phyloP scores from a whole-genome alignment of 2,797 vertebrate species.

The Takifugu ocellatus region DNA sequence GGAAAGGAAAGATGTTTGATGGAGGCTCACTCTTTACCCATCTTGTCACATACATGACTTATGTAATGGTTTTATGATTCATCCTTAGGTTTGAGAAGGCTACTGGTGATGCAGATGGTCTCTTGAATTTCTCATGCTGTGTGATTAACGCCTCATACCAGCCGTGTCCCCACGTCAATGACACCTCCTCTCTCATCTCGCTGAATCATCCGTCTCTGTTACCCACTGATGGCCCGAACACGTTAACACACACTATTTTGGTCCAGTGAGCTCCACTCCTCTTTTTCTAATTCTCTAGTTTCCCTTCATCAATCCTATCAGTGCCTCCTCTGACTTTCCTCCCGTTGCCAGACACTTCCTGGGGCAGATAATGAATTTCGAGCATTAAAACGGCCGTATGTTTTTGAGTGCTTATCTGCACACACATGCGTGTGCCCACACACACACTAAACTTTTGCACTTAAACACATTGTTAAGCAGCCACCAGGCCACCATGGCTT shows the following conservation, averaged over 20 bases:
- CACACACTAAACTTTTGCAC: slow-evolving; percentile 66
- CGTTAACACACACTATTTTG: slow-evolving; percentile 67
- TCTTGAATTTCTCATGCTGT: slow-evolving; percentile 61
- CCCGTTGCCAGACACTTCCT: slow-evolving; percentile 40
- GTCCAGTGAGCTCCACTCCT: slow-evolving; percentile 43
- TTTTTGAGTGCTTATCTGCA: slow-evolving; percentile 32
- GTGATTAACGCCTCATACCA: slow-evolving; percentile 68
- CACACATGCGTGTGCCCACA: slow-evolving; percentile 36
- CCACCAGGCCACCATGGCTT: slow-evolving; percentile 72
- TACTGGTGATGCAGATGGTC: slow-evolving; percentile 53
- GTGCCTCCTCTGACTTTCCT: slow-evolving; percentile 28
- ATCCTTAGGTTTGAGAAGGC: slow-evolving; percentile 33
- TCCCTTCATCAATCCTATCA: slow-evolving; percentile 38
- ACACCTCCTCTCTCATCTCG: slow-evolving; percentile 65
- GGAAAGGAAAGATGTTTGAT: neutral
- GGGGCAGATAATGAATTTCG: slow-evolving; percentile 43
- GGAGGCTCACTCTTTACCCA: slow-evolving; percentile 7
- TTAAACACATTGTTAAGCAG: slow-evolving; percentile 74
- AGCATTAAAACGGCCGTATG: slow-evolving; percentile 36
- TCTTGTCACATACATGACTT: slow-evolving; percentile 27
- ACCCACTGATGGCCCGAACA: slow-evolving; percentile 40
- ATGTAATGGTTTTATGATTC: slow-evolving; percentile 66
- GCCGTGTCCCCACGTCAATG: slow-evolving; percentile 59
- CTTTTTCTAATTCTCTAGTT: slow-evolving; percentile 53
- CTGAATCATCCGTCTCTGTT: slow-evolving; percentile 52